Evolutionary conservation across 2,888 invertebrate species (phyloP).

Genomic region (Drosophila recens): DNA sequence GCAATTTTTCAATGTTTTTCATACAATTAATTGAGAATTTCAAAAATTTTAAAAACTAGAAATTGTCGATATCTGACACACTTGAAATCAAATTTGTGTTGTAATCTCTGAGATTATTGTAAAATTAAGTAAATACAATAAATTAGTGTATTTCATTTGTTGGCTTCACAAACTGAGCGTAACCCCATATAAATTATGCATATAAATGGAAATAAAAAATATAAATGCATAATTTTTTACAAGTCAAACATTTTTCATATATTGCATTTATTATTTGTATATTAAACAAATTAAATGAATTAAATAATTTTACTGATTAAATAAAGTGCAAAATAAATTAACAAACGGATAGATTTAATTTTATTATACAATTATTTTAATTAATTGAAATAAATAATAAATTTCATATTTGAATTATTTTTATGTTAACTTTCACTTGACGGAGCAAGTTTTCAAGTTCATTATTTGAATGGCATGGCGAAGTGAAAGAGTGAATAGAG

Average conservation of each 20-base stretch:
- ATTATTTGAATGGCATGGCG: conserved; percentile 2
- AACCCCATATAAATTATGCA: neutral
- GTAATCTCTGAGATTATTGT: no score
- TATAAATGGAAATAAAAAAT: neutral
- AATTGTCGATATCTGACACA: no score
- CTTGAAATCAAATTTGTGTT: no score
- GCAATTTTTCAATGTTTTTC: neutral
- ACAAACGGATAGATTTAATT: neutral
- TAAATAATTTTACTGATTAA: neutral
- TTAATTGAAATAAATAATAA: neutral
- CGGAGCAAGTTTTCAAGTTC: conserved; percentile 23
- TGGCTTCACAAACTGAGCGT: neutral
- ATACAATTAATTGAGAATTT: no score
- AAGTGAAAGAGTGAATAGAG: neutral
- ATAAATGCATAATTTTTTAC: neutral
- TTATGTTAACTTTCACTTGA: conserved; percentile 62
- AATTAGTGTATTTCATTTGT: no score
- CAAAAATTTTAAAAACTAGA: no score
- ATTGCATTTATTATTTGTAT: conserved; percentile 3
- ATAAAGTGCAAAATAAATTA: neutral
- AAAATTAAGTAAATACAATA: no score
- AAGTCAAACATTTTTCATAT: neutral
- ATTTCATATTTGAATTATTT: neutral
- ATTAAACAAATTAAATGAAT: conserved; percentile 4
- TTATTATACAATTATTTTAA: neutral